Conservation (phyloP, 2,888 invertebrate genomes). For the Rugalucina vietnamica region DNA sequence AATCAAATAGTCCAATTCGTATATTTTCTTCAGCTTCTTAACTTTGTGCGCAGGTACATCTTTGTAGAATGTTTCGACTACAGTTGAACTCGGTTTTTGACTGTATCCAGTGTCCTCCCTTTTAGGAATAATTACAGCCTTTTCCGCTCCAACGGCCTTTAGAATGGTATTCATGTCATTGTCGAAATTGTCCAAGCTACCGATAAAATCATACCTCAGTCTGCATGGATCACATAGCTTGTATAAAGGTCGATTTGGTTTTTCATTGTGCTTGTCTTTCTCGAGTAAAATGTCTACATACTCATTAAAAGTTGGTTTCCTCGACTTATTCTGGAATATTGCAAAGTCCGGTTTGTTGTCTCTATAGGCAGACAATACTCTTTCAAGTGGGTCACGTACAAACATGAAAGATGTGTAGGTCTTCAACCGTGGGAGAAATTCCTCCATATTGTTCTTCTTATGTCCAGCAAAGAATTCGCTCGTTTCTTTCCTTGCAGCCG, state of each 20-base stretch:
- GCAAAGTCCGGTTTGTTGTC: background rate
- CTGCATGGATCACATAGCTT: background rate
- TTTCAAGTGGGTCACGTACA: background rate
- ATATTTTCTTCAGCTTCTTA: background rate
- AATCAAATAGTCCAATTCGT: background rate
- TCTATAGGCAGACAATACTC: background rate
- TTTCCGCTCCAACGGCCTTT: background rate
- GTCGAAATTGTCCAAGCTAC: background rate
- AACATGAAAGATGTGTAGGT: background rate
- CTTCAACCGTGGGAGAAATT: background rate
- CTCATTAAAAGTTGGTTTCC: background rate
- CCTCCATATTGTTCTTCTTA: background rate
- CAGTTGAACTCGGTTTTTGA: background rate
- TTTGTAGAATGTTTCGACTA: background rate
- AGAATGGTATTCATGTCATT: background rate
- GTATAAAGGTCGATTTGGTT: background rate
- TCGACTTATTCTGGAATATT: background rate
- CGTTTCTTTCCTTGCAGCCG: background rate
- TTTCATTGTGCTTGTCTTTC: background rate
- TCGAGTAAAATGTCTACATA: background rate
- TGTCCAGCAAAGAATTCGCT: background rate
- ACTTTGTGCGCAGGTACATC: background rate
- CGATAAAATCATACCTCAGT: background rate
- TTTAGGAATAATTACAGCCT: background rate
- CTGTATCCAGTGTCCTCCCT: background rate